phyloP scores from a whole-genome alignment of 2,888 invertebrate genomes.

The Morpho helenor region DNA sequence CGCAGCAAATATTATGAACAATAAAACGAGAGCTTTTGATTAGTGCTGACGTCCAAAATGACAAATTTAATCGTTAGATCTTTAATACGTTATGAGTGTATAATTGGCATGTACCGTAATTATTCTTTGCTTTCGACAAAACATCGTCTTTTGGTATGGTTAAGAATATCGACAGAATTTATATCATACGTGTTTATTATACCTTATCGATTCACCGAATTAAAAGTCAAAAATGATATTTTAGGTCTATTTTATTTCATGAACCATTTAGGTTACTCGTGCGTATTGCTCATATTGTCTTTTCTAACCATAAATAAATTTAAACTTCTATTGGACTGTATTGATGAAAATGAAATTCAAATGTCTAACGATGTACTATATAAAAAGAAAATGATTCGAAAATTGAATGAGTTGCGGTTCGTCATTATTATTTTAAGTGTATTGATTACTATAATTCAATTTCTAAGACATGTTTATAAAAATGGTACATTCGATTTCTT shows the following conservation, averaged over 20 bases:
- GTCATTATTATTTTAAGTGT: background rate
- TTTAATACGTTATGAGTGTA: conserved; percentile 23
- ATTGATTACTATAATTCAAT: too few relatives aligned
- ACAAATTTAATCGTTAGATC: background rate
- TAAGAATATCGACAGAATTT: background rate
- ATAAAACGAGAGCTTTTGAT: background rate
- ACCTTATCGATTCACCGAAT: too few relatives aligned
- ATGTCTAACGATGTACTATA: background rate
- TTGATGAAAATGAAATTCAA: background rate
- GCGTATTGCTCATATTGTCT: background rate
- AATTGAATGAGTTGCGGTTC: background rate
- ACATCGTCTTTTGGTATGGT: background rate
- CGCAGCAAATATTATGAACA: too few relatives aligned
- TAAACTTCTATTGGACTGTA: background rate
- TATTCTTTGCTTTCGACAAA: background rate
- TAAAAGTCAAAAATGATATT: too few relatives aligned
- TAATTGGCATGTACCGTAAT: background rate
- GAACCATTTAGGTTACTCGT: too few relatives aligned
- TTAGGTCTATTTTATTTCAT: too few relatives aligned
- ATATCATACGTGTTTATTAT: too few relatives aligned
- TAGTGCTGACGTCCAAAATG: background rate
- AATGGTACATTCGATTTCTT: too few relatives aligned
- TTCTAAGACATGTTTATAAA: too few relatives aligned
- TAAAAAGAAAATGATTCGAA: background rate
- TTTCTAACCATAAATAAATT: background rate